Conservation (phyloP, 2,888 invertebrate genomes). For the Eutolmus rufibarbis region DNA sequence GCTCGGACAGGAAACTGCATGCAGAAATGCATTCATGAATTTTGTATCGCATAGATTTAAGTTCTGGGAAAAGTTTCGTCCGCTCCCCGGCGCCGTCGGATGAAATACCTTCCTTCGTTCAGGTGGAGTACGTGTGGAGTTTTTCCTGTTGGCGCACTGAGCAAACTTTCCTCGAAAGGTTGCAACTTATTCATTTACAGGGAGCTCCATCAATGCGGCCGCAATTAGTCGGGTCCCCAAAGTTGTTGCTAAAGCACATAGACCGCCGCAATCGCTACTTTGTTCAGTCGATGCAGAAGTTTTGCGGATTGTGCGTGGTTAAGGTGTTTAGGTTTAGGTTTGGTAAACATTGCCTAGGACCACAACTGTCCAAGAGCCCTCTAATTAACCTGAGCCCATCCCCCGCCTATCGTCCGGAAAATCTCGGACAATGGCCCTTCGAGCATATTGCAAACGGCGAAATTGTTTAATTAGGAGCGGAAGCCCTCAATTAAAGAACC, state of each 20-base stretch:
- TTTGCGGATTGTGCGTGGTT: not conserved
- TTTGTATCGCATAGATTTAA: slow-evolving; percentile 7
- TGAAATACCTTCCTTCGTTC: not conserved
- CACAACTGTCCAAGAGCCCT: not conserved
- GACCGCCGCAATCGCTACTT: not conserved
- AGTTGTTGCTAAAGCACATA: not conserved
- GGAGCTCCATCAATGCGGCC: not conserved
- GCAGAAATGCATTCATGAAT: not conserved
- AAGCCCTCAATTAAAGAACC: slow-evolving; percentile 9
- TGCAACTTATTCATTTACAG: slow-evolving; percentile 6
- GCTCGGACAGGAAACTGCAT: not conserved
- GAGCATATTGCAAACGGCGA: not conserved
- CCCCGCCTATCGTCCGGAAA: not conserved
- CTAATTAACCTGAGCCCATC: not conserved
- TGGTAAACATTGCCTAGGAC: not conserved
- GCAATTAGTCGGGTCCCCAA: not conserved
- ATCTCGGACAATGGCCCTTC: not conserved
- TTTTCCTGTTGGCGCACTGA: not conserved
- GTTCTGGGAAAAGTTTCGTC: not conserved
- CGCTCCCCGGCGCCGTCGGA: not conserved
- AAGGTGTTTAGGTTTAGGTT: not conserved
- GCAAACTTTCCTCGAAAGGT: not conserved
- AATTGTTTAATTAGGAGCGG: slow-evolving; percentile 7
- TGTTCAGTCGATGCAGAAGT: not conserved
- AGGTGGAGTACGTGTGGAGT: not conserved